Percentiles rank a stretch among this genome's conserved stretches.
Evolutionary conservation across 35 echinoderm and acorn worm genomes (phyloP).

Genomic region (Anneissia japonica): DNA sequence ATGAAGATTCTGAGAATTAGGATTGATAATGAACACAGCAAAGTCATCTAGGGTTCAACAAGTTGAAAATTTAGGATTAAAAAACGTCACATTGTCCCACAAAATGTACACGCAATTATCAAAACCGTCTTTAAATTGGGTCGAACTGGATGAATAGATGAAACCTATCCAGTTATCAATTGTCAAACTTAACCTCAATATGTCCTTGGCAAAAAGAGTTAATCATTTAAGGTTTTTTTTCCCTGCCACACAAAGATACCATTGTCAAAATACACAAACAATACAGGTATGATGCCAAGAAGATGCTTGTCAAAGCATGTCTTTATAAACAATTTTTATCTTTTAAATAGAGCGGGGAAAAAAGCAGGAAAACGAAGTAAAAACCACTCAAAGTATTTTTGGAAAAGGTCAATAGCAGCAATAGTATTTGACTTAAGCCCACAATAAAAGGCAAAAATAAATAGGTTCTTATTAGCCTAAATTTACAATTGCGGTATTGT

Average conservation of each 20-base stretch:
- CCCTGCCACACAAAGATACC: background rate
- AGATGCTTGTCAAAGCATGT: background rate
- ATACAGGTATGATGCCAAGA: background rate
- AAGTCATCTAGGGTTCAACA: no score
- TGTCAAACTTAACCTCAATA: background rate
- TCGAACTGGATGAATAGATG: no score
- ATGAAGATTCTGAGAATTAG: no score
- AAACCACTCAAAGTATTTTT: background rate
- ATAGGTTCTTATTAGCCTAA: background rate
- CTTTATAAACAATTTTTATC: background rate
- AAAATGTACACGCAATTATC: no score
- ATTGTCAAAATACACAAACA: background rate
- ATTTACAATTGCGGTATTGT: background rate
- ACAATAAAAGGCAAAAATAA: background rate
- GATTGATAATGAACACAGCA: no score
- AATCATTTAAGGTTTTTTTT: background rate
- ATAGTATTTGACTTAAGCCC: background rate
- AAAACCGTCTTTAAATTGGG: no score
- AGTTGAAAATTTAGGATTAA: no score
- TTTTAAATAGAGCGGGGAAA: background rate
- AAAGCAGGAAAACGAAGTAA: background rate
- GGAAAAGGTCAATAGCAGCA: background rate
- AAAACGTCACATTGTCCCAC: no score
- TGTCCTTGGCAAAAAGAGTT: background rate
- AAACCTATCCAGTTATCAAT: no score